Base-by-base conservation (phyloP, 2,797 vertebrate genomes). In the Mycteria americana region DNA sequence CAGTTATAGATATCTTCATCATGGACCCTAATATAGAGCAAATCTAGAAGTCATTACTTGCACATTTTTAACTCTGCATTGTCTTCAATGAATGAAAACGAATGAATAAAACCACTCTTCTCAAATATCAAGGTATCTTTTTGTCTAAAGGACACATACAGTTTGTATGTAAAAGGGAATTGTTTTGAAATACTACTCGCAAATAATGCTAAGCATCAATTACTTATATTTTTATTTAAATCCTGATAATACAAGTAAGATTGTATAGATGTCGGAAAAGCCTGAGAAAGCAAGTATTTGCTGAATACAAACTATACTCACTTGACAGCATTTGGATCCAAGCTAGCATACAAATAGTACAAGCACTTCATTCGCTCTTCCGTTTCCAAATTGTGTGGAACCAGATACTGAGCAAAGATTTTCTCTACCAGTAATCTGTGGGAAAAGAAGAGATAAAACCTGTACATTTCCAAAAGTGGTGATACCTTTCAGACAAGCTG, bases 301-400 rank as follows among this genome's bases (percentile, higher is more conserved):
- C 27, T 56, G 53, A 82, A 65, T 84, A 59, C 81, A 85, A 92
- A 79, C 62, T 69, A 74, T 63, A 98, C 98, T 98, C 94, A 99
- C 99, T 99, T 99, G 90, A 99, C 99, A 93, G 99, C 99, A 86
- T 99, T 99, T 83, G 99, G 99, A 98, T 99, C 99, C 98, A 99
- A 98, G 93, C 99, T 99, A 97, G 99, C 99, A 65, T 99, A 99
- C 97, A 99, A 98, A 97, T 99, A 99, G 98, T 99, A 99, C 30
- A 99, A 98, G 98, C 99, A 99, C 95, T 99, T 99, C 99, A 99
- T 99, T 98, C 99, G 99, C 95, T 99, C 99, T 98, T 99, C 99
- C 1, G 99, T 99, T 98, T 99, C 99, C 93, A 99, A 98, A 97
- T 99, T 99, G 97, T 99, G 99, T 91, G 99, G 99, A 87, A 99